A percentile compares a stretch with the other conserved stretches of the same genome.
Conservation (phyloP, 2,888 invertebrate genomes). For the Oscheius sp. region DNA sequence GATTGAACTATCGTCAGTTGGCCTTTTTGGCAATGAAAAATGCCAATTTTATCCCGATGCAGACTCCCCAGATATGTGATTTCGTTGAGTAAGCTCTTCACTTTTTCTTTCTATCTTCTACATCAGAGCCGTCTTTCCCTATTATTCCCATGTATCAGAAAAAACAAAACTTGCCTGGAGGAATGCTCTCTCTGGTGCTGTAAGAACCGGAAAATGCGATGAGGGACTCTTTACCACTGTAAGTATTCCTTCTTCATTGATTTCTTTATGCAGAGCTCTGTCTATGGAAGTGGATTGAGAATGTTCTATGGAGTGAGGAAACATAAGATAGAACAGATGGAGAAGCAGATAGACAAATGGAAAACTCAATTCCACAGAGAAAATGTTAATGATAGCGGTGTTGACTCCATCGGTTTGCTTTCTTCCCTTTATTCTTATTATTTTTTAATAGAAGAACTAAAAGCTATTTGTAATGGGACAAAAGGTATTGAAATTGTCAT, state of each 20-base stretch:
- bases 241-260: neutral
- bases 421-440: neutral
- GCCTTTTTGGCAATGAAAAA: conserved; percentile 19
- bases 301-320: conserved; percentile 24
- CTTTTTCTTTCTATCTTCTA: neutral
- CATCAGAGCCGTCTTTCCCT: conserved; percentile 3
- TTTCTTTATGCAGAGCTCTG: neutral
- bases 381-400: neutral
- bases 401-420: neutral
- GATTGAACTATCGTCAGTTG: conserved; percentile 19
- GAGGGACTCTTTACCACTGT: conserved; percentile 19
- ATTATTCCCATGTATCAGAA: neutral
- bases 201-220: conserved; percentile 23
- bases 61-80: conserved; percentile 17
- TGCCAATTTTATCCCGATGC: conserved; percentile 23
- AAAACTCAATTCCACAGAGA: neutral
- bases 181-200: conserved; percentile 10
- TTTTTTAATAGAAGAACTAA: conserved; percentile 4
- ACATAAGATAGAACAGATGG: conserved; percentile 3
- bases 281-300: conserved; percentile 11
- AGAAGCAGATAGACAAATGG: conserved; percentile 7
- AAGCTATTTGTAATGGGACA: neutral
- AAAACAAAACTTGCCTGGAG: conserved; percentile 3
- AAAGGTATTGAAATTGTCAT: conserved; percentile 9
- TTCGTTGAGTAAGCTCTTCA: conserved; percentile 9